Evolutionary conservation across 35 echinoderm and acorn worm genomes (phyloP).

Genomic region (Hemicentrotus pulcherrimus): DNA sequence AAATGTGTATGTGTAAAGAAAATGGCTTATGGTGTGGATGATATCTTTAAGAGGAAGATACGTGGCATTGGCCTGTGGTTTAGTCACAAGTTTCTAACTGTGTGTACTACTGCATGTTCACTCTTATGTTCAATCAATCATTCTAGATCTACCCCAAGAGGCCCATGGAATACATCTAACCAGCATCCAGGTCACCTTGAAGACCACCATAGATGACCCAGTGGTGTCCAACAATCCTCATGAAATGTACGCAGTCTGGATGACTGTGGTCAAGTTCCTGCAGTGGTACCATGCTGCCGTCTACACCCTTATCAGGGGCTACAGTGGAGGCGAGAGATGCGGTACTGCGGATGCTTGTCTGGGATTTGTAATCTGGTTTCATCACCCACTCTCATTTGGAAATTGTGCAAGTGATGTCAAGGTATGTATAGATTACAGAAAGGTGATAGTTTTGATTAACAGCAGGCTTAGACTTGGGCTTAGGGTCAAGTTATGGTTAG

Average conservation of each 20-base stretch:
- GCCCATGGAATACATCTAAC: slow-evolving; percentile 42
- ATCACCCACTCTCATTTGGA: slow-evolving; percentile 43
- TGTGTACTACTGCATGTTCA: neutral
- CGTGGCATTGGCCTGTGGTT: neutral
- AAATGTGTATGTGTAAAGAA: no score
- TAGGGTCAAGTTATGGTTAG: no score
- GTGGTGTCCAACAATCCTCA: neutral
- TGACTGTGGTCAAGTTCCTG: slow-evolving; percentile 54
- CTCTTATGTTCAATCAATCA: neutral
- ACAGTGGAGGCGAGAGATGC: neutral
- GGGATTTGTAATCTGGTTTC: slow-evolving; percentile 50
- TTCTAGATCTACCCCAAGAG: slow-evolving; percentile 29
- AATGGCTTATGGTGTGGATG: neutral
- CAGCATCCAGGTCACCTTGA: slow-evolving; percentile 41
- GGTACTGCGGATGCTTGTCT: slow-evolving; percentile 22
- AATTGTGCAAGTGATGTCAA: neutral
- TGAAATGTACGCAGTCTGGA: slow-evolving; percentile 38
- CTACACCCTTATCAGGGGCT: neutral
- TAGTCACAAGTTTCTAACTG: neutral
- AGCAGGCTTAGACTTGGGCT: no score
- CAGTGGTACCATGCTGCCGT: slow-evolving; percentile 57
- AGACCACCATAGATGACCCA: neutral
- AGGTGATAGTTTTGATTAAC: neutral
- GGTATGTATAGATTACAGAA: neutral
- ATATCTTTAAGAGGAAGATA: neutral